Evolutionary conservation across 2,113 vertebrate species (phyloP).

Genomic region (Triplophysa rosa): DNA sequence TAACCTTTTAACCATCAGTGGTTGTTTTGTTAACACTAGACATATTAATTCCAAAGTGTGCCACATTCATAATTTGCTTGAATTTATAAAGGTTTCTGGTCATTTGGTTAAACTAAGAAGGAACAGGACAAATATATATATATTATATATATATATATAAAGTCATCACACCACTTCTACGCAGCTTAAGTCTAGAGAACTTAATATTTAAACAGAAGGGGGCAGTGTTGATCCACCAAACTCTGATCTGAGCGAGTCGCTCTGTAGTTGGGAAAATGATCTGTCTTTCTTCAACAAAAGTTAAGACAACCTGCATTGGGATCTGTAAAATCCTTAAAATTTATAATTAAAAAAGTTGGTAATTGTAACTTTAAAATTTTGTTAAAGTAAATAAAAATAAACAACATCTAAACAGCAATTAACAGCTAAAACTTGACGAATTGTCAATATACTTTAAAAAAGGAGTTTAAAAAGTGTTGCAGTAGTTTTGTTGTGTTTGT

Average conservation of each 20-base stretch:
- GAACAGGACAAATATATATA: background rate
- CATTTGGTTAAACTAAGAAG: background rate
- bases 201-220: constrained; percentile 69
- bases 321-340: background rate
- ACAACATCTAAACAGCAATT: background rate
- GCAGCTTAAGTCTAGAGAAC: background rate
- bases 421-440: background rate
- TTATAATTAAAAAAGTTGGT: background rate
- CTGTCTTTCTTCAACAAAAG: background rate
- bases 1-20: background rate
- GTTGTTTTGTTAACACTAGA: background rate
- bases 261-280: background rate
- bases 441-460: background rate
- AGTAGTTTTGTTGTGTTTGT: background rate
- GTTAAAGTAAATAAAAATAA: background rate
- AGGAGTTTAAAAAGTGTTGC: background rate
- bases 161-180: constrained; percentile 3
- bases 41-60: background rate
- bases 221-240: constrained; percentile 77
- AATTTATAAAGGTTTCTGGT: background rate
- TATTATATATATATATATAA: background rate
- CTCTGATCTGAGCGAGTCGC: constrained; percentile 4
- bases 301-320: background rate
- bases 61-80: background rate
- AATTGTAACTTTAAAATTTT: background rate